phyloP scores from a whole-genome alignment of 2,797 vertebrate genomes.

The Melanotaenia nigrans region DNA sequence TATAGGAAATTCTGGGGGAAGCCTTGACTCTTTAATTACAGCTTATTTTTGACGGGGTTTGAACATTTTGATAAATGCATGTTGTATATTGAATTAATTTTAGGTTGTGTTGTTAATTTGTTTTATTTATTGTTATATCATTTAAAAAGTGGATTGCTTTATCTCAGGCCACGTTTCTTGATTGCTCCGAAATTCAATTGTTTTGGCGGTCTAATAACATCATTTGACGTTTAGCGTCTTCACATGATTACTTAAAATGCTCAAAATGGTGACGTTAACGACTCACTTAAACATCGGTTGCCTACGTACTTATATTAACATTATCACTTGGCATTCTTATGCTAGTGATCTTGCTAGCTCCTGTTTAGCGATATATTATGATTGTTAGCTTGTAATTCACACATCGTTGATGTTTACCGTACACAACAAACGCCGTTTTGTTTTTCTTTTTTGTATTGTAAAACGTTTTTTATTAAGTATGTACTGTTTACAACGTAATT shows the following conservation, averaged over 20 bases:
- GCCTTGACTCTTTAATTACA: constrained; percentile 61
- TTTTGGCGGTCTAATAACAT: constrained; percentile 54
- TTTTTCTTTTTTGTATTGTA: background rate
- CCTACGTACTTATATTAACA: background rate
- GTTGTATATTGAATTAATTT: background rate
- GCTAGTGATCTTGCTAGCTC: background rate
- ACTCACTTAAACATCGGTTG: background rate
- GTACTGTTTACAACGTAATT: background rate
- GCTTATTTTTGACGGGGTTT: constrained; percentile 9
- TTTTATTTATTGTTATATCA: background rate
- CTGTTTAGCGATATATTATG: background rate
- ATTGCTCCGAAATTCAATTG: constrained; percentile 17
- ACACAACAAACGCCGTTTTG: background rate
- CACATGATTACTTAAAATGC: background rate
- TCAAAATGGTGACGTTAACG: background rate
- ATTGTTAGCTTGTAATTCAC: background rate
- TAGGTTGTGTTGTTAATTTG: rapidly evolving
- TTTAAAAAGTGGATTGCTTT: constrained; percentile 13
- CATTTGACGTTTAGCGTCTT: background rate
- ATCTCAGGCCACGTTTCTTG: constrained; percentile 62
- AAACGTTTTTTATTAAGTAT: too few species aligned
- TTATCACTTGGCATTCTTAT: background rate
- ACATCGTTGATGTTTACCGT: background rate
- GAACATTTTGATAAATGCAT: background rate
- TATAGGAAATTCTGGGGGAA: constrained; percentile 80